Evolutionary conservation across 2,888 invertebrate genomes (phyloP).

Genomic region (Harmothoe impar): DNA sequence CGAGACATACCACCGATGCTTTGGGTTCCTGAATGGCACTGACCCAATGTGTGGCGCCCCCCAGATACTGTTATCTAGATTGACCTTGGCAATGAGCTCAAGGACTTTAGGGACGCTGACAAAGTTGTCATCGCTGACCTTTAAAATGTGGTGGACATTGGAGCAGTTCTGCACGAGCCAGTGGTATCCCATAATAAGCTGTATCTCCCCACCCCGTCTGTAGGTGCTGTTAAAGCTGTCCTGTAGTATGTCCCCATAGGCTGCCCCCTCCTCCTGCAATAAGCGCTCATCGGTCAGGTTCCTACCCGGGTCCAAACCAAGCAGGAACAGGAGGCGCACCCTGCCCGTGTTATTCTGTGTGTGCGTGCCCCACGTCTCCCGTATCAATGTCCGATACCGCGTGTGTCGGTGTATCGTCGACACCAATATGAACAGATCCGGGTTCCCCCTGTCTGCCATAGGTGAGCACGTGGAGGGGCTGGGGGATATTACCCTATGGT

Average conservation of each 20-base stretch:
- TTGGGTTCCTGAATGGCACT: background rate
- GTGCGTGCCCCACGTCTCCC: constrained; percentile 28
- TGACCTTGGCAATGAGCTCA: background rate
- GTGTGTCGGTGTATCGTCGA: constrained; percentile 6
- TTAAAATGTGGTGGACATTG: constrained; percentile 9
- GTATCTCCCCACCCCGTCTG: constrained; percentile 12
- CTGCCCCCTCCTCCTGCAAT: constrained; percentile 1
- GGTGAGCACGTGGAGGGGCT: background rate
- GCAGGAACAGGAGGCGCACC: background rate
- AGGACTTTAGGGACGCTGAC: constrained; percentile 34
- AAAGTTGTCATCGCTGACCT: background rate
- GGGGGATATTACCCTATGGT: background rate
- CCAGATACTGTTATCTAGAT: background rate
- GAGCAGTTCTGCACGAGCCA: background rate
- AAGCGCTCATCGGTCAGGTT: background rate
- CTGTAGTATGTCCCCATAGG: background rate
- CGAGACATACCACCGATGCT: background rate
- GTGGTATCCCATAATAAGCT: constrained; percentile 28
- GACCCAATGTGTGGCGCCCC: background rate
- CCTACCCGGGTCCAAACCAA: background rate
- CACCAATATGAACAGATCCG: constrained; percentile 7
- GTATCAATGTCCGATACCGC: background rate
- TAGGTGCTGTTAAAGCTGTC: constrained; percentile 33
- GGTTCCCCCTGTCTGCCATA: background rate
- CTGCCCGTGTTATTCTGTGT: background rate